These are phyloP conservation scores for Eristalinus aeneus DNA, from an alignment of 2,888 invertebrate species.

Conservation along the genomic window DNA sequence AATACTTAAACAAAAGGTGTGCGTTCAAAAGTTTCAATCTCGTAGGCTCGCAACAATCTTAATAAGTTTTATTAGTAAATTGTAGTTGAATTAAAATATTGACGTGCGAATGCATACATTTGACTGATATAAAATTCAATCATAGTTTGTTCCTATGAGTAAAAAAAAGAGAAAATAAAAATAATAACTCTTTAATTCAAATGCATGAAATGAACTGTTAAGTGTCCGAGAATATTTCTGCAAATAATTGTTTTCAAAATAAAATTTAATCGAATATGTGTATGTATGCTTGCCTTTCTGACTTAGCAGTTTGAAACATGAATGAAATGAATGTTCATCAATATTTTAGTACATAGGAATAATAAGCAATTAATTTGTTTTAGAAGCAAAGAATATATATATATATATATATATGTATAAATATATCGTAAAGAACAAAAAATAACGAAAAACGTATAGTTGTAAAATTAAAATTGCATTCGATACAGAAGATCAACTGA, in stretches of 20 bases:
- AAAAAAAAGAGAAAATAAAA: not conserved
- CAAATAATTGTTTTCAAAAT: not conserved
- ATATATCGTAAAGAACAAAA: not conserved
- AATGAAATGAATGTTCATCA: conserved; percentile 21
- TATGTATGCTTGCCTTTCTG: not conserved
- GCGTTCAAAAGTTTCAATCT: not conserved
- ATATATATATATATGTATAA: too few species aligned
- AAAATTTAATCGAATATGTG: not conserved
- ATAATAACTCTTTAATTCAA: not conserved
- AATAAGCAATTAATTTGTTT: conserved; percentile 38
- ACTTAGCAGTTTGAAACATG: conserved; percentile 16
- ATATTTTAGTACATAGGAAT: conserved; percentile 33
- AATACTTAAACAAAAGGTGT: not conserved
- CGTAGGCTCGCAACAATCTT: not conserved
- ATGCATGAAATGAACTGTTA: not conserved
- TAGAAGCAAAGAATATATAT: conserved; percentile 7
- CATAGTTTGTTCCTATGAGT: not conserved
- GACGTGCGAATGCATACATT: not conserved
- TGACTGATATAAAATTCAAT: not conserved
- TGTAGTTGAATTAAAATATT: not conserved
- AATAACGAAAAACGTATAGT: conserved; percentile 33
- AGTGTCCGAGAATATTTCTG: not conserved
- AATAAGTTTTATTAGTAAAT: not conserved
- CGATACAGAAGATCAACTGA: conserved; percentile 20
- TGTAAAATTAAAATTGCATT: conserved; percentile 19